A percentile compares a stretch with the other conserved stretches of the same genome.
These are phyloP conservation scores for Rhynchomys soricoides DNA, from an alignment of 2,113 vertebrate genomes.

Conservation along the genomic window DNA sequence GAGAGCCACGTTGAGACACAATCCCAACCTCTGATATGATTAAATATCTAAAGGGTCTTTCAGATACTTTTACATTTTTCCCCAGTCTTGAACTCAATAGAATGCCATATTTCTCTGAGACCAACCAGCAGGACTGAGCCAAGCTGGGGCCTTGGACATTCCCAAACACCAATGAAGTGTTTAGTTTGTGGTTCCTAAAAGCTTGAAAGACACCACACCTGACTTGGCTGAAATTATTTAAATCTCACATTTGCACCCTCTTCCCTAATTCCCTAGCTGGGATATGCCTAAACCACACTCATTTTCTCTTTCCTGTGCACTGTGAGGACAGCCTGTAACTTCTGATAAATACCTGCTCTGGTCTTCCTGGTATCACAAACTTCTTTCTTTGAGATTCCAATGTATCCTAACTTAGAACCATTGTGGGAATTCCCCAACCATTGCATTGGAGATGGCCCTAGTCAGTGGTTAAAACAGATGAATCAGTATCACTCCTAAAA, in stretches of 20 bases:
- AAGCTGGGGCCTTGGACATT: neutral
- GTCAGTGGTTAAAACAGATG: neutral
- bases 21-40: accelerated
- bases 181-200: neutral
- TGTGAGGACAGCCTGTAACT: neutral
- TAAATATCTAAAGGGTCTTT: neutral
- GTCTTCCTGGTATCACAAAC: too few relatives aligned
- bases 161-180: neutral
- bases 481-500: neutral
- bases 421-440: neutral
- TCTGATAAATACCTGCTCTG: neutral
- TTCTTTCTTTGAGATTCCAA: neutral
- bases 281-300: too few relatives aligned
- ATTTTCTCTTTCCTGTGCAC: neutral
- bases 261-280: neutral
- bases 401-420: neutral
- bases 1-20: neutral
- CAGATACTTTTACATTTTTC: neutral
- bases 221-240: neutral
- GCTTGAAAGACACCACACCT: neutral
- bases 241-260: neutral
- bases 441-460: neutral
- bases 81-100: neutral
- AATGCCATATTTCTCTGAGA: neutral
- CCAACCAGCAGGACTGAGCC: neutral